Conservation (phyloP, 2,113 vertebrate species). For the Pachycephala philippinensis region DNA sequence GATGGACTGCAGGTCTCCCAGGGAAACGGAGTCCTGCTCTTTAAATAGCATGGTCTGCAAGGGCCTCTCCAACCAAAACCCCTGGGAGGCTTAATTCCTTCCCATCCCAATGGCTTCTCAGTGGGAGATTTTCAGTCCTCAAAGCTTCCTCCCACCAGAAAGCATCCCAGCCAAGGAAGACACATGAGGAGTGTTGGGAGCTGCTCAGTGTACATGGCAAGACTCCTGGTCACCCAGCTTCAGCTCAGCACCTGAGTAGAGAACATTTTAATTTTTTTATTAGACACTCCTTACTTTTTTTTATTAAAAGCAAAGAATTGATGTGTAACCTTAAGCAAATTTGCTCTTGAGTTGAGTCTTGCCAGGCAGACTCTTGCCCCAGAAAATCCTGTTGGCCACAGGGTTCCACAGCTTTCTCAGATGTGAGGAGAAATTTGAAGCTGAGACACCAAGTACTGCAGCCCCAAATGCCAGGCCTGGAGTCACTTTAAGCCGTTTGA, state of each 20-base stretch:
- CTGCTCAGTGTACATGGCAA: neutral
- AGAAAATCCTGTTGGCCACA: rapidly evolving
- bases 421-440: neutral
- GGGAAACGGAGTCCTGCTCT: neutral
- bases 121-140: neutral
- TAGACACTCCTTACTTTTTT: neutral
- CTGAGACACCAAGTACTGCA: neutral
- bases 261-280: neutral
- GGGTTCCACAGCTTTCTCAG: neutral
- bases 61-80: neutral
- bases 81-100: neutral
- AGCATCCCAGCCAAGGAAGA: neutral
- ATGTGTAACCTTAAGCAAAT: neutral
- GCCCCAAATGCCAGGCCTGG: neutral
- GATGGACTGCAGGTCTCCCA: neutral
- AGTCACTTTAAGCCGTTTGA: neutral
- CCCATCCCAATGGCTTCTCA: neutral
- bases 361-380: neutral
- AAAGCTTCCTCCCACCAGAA: neutral
- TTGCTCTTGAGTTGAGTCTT: neutral
- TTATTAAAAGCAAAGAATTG: neutral
- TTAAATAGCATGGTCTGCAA: neutral
- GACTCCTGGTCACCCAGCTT: neutral
- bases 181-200: rapidly evolving
- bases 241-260: neutral